Conservation (phyloP, 2,888 invertebrate genomes). For the Cheilosia urbana region DNA sequence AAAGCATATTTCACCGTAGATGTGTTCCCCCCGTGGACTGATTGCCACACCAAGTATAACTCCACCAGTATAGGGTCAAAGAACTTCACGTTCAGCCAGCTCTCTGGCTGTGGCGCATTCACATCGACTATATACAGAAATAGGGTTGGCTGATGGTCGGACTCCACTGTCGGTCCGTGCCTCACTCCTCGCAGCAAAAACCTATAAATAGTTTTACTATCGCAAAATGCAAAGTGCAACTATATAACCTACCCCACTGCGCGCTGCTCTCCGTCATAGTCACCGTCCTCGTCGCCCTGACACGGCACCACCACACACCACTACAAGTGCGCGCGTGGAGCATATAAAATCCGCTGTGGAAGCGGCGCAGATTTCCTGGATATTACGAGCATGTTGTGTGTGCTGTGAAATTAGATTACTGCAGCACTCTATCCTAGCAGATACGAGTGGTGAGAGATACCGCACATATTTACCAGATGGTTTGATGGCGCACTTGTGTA, state of each 20-base stretch:
- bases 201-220: slow-evolving; percentile 74
- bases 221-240: slow-evolving; percentile 75
- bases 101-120: slow-evolving; percentile 42
- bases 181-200: slow-evolving; percentile 51
- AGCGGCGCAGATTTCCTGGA: slow-evolving; percentile 68
- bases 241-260: slow-evolving; percentile 72
- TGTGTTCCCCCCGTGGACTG: slow-evolving; percentile 36
- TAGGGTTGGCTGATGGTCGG: slow-evolving; percentile 62
- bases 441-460: slow-evolving; percentile 4
- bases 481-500: slow-evolving; percentile 42
- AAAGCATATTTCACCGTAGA: slow-evolving; percentile 56
- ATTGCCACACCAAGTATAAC: slow-evolving; percentile 62
- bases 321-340: slow-evolving; percentile 40
- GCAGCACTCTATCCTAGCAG: slow-evolving; percentile 11
- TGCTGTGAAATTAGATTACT: slow-evolving; percentile 73
- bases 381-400: slow-evolving; percentile 48
- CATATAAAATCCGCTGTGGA: slow-evolving; percentile 56
- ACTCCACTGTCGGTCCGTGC: slow-evolving; percentile 53
- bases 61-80: slow-evolving; percentile 60
- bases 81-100: slow-evolving; percentile 65
- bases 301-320: slow-evolving; percentile 44
- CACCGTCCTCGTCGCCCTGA: slow-evolving; percentile 12
- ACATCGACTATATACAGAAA: slow-evolving; percentile 66
- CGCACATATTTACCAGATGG: slow-evolving; percentile 45
- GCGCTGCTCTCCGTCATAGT: slow-evolving; percentile 32